Conservation (phyloP, 1,140 invertebrate genomes). For the Calliopsis andreniformis region DNA sequence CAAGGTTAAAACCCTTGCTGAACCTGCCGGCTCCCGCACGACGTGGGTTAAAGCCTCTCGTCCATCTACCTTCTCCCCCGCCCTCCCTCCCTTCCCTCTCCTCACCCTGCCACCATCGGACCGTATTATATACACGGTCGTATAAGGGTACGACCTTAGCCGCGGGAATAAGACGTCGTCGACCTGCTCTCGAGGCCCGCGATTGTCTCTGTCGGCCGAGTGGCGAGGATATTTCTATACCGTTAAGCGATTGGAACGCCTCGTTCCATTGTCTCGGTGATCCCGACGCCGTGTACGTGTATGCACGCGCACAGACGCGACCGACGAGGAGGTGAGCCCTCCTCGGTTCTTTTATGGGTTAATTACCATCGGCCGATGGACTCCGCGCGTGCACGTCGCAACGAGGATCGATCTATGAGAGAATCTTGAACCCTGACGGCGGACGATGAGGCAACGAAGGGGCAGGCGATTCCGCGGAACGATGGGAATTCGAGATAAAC, state of each 20-base stretch:
- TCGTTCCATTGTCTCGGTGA: slow-evolving; percentile 65
- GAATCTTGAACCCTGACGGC: slow-evolving; percentile 38
- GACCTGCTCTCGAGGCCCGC: slow-evolving; percentile 54
- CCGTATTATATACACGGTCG: slow-evolving; percentile 53
- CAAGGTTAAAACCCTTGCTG: slow-evolving; percentile 74
- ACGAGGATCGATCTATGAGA: slow-evolving; percentile 50
- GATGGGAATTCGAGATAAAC: slow-evolving; percentile 21
- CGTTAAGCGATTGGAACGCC: slow-evolving; percentile 68
- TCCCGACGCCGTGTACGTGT: slow-evolving; percentile 7
- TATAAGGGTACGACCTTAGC: slow-evolving; percentile 67
- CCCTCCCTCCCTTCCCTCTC: not conserved
- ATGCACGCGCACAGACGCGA: slow-evolving; percentile 38
- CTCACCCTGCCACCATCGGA: too few species aligned
- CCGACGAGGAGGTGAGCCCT: slow-evolving; percentile 7
- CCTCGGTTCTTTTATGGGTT: slow-evolving; percentile 54
- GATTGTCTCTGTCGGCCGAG: slow-evolving; percentile 63
- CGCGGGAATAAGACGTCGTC: slow-evolving; percentile 69
- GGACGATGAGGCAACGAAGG: slow-evolving; percentile 19
- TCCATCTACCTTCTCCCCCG: slow-evolving; percentile 1
- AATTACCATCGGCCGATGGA: slow-evolving; percentile 54
- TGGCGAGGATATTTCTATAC: slow-evolving; percentile 63
- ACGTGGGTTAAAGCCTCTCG: slow-evolving; percentile 49
- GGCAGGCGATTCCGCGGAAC: slow-evolving; percentile 16
- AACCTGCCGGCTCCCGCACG: slow-evolving; percentile 68
- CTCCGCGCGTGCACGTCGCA: slow-evolving; percentile 27